Evolutionary conservation across 2,797 vertebrate species (phyloP).

Genomic region (Typhlichthys subterraneus): DNA sequence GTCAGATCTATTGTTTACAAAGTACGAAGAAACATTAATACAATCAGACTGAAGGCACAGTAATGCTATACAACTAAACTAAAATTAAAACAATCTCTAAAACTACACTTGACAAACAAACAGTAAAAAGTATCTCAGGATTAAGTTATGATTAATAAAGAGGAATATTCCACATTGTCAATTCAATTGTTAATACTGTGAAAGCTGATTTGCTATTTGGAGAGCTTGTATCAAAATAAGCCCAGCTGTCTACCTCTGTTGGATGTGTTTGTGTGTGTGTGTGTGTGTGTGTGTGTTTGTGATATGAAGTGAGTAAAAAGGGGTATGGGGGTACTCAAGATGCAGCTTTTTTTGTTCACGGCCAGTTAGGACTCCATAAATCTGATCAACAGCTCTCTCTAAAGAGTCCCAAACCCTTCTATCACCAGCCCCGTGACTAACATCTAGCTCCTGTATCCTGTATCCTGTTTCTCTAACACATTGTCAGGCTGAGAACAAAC

Average conservation of each 20-base stretch:
- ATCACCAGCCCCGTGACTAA: slow-evolving; percentile 68
- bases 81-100: too few relatives aligned
- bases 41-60: too few relatives aligned
- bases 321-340: slow-evolving; percentile 26
- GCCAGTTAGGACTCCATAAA: slow-evolving; percentile 76
- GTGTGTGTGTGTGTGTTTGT: neutral
- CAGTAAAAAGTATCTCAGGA: neutral
- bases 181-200: slow-evolving; percentile 51
- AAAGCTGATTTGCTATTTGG: slow-evolving; percentile 39
- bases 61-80: too few relatives aligned
- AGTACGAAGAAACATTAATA: too few relatives aligned
- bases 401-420: slow-evolving; percentile 55
- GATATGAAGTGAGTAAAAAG: neutral
- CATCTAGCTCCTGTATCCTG: slow-evolving; percentile 64
- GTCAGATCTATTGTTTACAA: too few relatives aligned
- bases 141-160: slow-evolving; percentile 32
- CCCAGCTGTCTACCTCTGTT: slow-evolving; percentile 30
- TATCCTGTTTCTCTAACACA: slow-evolving; percentile 52
- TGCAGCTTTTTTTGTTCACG: slow-evolving; percentile 62
- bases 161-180: slow-evolving; percentile 50
- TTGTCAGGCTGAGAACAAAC: slow-evolving; percentile 39
- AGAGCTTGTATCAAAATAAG: slow-evolving; percentile 25
- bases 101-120: too few relatives aligned
- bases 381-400: slow-evolving; percentile 69
- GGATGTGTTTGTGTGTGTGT: neutral